Conservation (phyloP, 2,888 invertebrate species). For the Brachyptera risi region DNA sequence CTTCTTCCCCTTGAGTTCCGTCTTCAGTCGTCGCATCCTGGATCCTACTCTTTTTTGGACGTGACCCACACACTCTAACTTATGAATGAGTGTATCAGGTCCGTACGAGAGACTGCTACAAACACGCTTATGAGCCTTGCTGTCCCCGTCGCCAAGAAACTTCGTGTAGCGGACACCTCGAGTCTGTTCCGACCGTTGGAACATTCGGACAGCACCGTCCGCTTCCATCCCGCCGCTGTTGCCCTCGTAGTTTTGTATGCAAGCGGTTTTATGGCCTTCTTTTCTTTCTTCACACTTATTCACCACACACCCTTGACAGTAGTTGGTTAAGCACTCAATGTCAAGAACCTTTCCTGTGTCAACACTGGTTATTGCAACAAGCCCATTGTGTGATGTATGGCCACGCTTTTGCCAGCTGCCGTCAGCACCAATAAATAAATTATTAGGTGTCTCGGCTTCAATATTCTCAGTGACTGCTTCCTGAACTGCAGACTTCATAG, state of each 20-base stretch:
- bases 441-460: not conserved
- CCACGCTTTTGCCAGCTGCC: constrained; percentile 21
- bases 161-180: constrained; percentile 23
- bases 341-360: constrained; percentile 15
- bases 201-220: constrained; percentile 21
- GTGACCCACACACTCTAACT: constrained; percentile 26
- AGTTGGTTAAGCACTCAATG: constrained; percentile 6
- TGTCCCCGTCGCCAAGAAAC: constrained; percentile 29
- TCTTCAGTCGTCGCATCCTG: constrained; percentile 16
- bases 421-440: not conserved
- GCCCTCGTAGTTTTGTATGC: constrained; percentile 12
- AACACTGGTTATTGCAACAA: constrained; percentile 11
- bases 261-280: not conserved
- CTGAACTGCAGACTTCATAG: not conserved
- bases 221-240: constrained; percentile 26
- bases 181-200: constrained; percentile 15
- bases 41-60: constrained; percentile 23
- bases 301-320: constrained; percentile 1
- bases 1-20: constrained; percentile 23
- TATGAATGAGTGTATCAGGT: not conserved
- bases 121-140: constrained; percentile 19
- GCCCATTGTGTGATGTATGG: constrained; percentile 4
- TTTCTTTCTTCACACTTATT: too few species aligned
- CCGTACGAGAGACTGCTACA: constrained; percentile 8
- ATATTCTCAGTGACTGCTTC: not conserved